Base-by-base conservation (phyloP, 2,113 vertebrate species). In the Oxygymnocypris stewartii region DNA sequence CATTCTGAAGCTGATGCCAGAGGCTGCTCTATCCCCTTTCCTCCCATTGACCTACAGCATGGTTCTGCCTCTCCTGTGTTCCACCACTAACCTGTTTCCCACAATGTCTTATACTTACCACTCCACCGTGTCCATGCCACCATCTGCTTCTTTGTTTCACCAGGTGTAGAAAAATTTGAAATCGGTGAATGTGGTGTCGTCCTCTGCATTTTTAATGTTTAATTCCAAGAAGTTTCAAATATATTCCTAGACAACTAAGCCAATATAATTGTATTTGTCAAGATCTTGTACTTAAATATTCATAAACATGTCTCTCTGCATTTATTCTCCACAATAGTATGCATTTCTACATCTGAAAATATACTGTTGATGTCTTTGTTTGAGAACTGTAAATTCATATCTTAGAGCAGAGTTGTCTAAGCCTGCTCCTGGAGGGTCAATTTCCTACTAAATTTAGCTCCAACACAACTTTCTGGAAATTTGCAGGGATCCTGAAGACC, bases 1-100 rank as follows among this genome's bases (percentile, higher is more conserved):
- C 93, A 93, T 93, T 96, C 96, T 99, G 97, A 99, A 97, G 98
- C 98, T 99, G 98, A 96, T 98, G 97, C 98, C 97, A 94, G 98
- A 97, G 96, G 97, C 96, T 98, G 97, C 94, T 95, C 91, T 95
- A 88, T 67, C 93, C 90, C 91, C 89, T 91, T 88, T 91, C 88
- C 89, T 92, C 91, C 91, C 90, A 90, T 87, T 77, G 79, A 88
- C 88, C 87, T 87, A 18, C 84, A 85, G 93, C 94, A 93, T 93
- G 93, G 80, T 69, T 61, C 80, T 86, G 83, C 42, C 6, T 78
- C 35, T 83, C 57, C 42, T 77, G 35, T 75, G n/a, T 65, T 44
- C 42, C 69, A 65, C 42, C 18, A 57, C 57, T 87, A 87, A 87
- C 74, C 61, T 28, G 31, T 59, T 44, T 59, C 6, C 42, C 42